A percentile compares a stretch with the other conserved stretches of the same genome.
phyloP scores from a whole-genome alignment of 2,888 invertebrate genomes.

The Isoperla grammatica region DNA sequence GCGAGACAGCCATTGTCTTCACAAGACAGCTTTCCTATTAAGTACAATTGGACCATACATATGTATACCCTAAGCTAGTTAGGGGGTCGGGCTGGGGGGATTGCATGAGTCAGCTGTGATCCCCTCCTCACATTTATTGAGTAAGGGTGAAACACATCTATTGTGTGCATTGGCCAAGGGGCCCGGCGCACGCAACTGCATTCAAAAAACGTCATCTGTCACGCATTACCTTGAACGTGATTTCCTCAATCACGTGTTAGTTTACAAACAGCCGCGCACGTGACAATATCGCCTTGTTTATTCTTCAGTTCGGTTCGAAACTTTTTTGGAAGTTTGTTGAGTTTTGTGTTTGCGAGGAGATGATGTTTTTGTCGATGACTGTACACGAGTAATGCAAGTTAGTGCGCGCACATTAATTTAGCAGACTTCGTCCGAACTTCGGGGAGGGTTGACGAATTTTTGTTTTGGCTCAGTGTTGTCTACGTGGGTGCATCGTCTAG shows the following conservation, averaged over 20 bases:
- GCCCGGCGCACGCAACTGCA: not conserved
- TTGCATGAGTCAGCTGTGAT: slow-evolving; percentile 30
- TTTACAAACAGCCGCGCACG: no score
- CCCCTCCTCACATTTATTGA: slow-evolving; percentile 23
- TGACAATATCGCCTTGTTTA: no score
- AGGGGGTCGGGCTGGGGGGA: slow-evolving; percentile 2
- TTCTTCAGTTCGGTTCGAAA: no score
- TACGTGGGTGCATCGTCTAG: not conserved
- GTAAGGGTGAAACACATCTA: slow-evolving; percentile 22
- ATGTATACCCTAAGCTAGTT: not conserved
- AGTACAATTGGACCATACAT: no score
- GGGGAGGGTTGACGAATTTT: slow-evolving; percentile 8
- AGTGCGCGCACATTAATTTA: slow-evolving; percentile 24
- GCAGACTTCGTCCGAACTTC: not conserved
- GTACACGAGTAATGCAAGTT: not conserved
- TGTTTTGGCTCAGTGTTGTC: not conserved
- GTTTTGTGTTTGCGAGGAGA: no score
- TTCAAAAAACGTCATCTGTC: no score
- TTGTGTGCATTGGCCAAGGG: slow-evolving; percentile 27
- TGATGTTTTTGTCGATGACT: no score
- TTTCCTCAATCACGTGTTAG: no score
- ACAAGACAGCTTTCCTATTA: no score
- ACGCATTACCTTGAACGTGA: no score
- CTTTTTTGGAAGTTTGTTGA: no score
- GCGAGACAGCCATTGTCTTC: no score